Percentiles rank a stretch among this genome's conserved stretches.
These are phyloP conservation scores for Epizoanthus illoricatus DNA, from an alignment of 92 coral and sea anemone species.

Conservation along the genomic window DNA sequence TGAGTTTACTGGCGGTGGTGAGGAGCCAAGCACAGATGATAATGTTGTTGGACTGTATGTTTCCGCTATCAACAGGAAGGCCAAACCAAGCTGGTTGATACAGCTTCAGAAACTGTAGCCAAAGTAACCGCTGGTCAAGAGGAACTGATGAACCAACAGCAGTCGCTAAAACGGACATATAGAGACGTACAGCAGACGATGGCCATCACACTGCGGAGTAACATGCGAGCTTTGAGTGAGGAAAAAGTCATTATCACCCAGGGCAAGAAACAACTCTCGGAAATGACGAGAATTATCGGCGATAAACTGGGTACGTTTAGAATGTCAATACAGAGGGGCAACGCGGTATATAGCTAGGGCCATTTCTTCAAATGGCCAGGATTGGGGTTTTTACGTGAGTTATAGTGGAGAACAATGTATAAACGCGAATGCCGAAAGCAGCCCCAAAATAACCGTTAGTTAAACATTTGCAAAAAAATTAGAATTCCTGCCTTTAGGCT, in stretches of 20 bases:
- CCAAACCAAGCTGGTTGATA: slow-evolving; percentile 62
- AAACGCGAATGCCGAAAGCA: not conserved
- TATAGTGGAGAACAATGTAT: not conserved
- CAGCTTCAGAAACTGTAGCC: slow-evolving; percentile 76
- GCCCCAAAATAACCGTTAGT: too few relatives aligned
- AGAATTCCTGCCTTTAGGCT: too few relatives aligned
- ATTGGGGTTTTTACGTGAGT: too few relatives aligned
- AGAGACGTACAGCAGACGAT: slow-evolving; percentile 73
- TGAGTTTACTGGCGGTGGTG: too few relatives aligned
- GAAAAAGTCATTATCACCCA: slow-evolving; percentile 76
- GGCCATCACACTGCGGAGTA: slow-evolving; percentile 60
- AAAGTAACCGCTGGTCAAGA: slow-evolving; percentile 89
- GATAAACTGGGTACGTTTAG: slow-evolving; percentile 73
- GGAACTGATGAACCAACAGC: slow-evolving; percentile 72
- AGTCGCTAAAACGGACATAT: slow-evolving; percentile 62
- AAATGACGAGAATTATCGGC: slow-evolving; percentile 74
- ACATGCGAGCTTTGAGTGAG: slow-evolving; percentile 66
- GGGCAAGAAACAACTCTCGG: slow-evolving; percentile 72
- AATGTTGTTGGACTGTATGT: not conserved
- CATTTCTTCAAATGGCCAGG: too few relatives aligned
- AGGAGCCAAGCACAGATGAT: too few relatives aligned
- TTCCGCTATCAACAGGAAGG: slow-evolving; percentile 55
- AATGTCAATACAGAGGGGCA: not conserved
- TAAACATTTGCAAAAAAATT: too few relatives aligned
- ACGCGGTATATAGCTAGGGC: too few relatives aligned